phyloP scores from a whole-genome alignment of 2,888 invertebrate genomes.

The Epirrhoe alternata region DNA sequence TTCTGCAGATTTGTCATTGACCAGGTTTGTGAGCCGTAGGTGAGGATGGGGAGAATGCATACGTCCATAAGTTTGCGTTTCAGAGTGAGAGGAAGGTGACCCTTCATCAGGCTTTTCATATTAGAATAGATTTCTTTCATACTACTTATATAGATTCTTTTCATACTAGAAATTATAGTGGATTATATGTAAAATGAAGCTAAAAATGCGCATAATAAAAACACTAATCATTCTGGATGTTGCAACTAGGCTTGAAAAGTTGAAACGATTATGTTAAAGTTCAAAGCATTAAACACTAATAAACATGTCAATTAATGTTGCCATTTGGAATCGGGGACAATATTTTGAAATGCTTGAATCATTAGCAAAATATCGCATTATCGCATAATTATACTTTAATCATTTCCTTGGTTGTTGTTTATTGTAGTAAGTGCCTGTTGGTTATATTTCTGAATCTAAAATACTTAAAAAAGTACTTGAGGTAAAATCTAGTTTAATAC shows the following conservation, averaged over 20 bases:
- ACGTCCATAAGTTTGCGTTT: no score
- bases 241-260: constrained; percentile 17
- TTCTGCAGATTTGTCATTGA: no score
- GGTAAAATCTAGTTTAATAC: neutral
- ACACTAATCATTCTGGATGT: constrained; percentile 11
- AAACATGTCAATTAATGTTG: constrained; percentile 34
- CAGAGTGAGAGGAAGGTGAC: no score
- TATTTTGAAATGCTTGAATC: constrained; percentile 17
- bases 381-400: neutral
- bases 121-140: no score
- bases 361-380: constrained; percentile 21
- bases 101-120: no score
- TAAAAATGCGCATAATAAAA: constrained; percentile 35
- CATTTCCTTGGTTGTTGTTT: constrained; percentile 16
- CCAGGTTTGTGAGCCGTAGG: no score
- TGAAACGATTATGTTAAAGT: constrained; percentile 22
- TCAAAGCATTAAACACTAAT: constrained; percentile 31
- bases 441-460: neutral
- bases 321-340: constrained; percentile 32
- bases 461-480: neutral
- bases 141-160: no score
- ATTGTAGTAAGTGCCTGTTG: constrained; percentile 3
- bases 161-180: constrained; percentile 20
- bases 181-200: constrained; percentile 15
- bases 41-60: no score